A percentile compares a stretch with the other conserved stretches of the same genome.
Evolutionary conservation across 2,113 vertebrate genomes (phyloP).

Genomic region (Ophiodon elongatus): DNA sequence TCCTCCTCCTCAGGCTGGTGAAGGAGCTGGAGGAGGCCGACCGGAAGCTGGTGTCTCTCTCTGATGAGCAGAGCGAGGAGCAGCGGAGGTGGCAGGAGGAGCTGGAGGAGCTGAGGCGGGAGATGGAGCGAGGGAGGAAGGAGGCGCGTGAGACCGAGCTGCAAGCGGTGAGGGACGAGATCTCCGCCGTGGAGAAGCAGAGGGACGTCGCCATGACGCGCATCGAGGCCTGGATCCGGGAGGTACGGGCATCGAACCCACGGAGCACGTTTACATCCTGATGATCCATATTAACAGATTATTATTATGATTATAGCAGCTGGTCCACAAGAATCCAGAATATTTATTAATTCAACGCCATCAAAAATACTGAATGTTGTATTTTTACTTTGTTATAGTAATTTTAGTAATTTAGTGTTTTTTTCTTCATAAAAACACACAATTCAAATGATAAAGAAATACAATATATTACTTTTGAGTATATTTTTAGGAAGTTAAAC

Average conservation of each 20-base stretch:
- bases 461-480: too few relatives aligned
- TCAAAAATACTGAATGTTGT: too few relatives aligned
- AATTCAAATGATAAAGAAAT: too few relatives aligned
- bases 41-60: constrained; percentile 47
- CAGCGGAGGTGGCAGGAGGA: constrained; percentile 60
- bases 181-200: constrained; percentile 88
- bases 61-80: constrained; percentile 67
- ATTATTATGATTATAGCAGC: background rate
- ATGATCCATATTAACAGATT: background rate
- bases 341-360: too few relatives aligned
- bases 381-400: too few relatives aligned
- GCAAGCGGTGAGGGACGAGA: constrained; percentile 76
- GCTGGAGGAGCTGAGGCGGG: constrained; percentile 62
- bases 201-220: constrained; percentile 87
- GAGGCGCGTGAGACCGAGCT: constrained; percentile 60
- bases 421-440: too few relatives aligned
- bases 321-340: too few relatives aligned
- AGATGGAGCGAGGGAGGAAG: constrained; percentile 63
- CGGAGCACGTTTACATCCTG: too few relatives aligned
- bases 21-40: constrained; percentile 67
- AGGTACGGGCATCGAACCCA: constrained; percentile 64
- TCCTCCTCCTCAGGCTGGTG: constrained; percentile 43
- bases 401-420: too few relatives aligned
- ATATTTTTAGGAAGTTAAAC: too few relatives aligned
- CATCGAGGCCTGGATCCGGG: constrained; percentile 88